phyloP scores from a whole-genome alignment of 1,140 invertebrate species.

The Ceratina australensis region DNA sequence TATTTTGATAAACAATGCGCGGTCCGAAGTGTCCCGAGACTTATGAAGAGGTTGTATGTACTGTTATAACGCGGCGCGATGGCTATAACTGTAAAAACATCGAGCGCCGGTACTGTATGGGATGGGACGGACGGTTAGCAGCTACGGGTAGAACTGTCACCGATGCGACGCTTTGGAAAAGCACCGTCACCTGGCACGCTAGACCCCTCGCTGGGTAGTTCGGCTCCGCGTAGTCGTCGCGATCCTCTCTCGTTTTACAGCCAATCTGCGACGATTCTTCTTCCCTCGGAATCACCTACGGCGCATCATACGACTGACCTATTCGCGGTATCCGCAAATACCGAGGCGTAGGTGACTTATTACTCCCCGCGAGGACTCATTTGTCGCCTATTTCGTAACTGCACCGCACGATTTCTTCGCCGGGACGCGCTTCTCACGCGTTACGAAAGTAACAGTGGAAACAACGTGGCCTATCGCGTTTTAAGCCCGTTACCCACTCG shows the following conservation, averaged over 20 bases:
- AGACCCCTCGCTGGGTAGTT: constrained; percentile 42
- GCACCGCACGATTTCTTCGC: too few relatives aligned
- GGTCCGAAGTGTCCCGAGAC: background rate
- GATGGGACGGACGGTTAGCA: constrained; percentile 19
- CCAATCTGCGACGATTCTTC: background rate
- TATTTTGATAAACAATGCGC: too few relatives aligned
- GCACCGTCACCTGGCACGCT: constrained; percentile 64
- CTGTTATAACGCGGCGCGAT: constrained; percentile 58
- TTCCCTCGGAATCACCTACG: background rate
- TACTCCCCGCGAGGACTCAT: too few relatives aligned
- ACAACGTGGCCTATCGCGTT: background rate
- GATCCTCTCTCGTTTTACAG: constrained; percentile 1
- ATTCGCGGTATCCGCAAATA: too few relatives aligned
- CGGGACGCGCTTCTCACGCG: background rate
- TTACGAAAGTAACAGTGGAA: constrained; percentile 27
- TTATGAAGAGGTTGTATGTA: constrained; percentile 40
- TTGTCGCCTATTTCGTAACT: background rate
- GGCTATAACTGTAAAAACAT: constrained; percentile 68
- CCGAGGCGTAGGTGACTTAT: too few relatives aligned
- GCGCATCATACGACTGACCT: background rate
- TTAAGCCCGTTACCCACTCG: background rate
- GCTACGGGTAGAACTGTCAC: constrained; percentile 47
- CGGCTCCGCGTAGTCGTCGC: too few relatives aligned
- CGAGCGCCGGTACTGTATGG: constrained; percentile 18
- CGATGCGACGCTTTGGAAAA: constrained; percentile 22